phyloP scores from a whole-genome alignment of 2,797 vertebrate genomes.

The Trematomus bernacchii region DNA sequence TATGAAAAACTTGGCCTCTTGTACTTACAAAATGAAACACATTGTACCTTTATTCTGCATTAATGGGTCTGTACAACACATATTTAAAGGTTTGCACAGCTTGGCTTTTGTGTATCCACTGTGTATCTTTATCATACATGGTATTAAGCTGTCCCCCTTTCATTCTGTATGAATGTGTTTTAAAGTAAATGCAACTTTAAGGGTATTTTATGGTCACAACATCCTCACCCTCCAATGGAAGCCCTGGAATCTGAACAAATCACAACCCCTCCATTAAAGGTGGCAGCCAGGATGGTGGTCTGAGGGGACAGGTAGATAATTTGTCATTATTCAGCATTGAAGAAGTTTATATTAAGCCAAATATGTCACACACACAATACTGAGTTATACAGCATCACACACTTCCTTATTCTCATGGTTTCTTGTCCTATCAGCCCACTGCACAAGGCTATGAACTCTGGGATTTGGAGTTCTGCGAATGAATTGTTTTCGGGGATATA shows the following conservation, averaged over 20 bases:
- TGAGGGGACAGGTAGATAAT: constrained; percentile 46
- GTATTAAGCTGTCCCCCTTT: background rate
- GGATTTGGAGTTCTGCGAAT: constrained; percentile 49
- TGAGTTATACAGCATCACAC: background rate
- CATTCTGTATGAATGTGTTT: background rate
- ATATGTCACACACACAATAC: background rate
- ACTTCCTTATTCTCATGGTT: background rate
- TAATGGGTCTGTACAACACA: background rate
- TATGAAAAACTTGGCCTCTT: background rate
- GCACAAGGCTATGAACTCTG: constrained; percentile 29
- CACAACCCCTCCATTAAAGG: constrained; percentile 89
- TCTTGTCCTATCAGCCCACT: background rate
- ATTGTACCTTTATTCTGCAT: background rate
- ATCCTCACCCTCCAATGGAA: constrained; percentile 87
- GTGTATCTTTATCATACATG: background rate
- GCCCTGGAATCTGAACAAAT: constrained; percentile 92
- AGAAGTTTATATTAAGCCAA: background rate
- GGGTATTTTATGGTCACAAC: background rate
- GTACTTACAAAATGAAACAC: background rate
- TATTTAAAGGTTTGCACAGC: background rate
- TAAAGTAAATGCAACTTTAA: background rate
- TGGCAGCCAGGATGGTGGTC: constrained; percentile 94
- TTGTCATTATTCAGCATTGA: background rate
- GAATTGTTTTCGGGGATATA: background rate
- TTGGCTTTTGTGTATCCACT: background rate